Evolutionary conservation across 2,888 invertebrate species (phyloP).

Genomic region (Polylopha cassiicola): DNA sequence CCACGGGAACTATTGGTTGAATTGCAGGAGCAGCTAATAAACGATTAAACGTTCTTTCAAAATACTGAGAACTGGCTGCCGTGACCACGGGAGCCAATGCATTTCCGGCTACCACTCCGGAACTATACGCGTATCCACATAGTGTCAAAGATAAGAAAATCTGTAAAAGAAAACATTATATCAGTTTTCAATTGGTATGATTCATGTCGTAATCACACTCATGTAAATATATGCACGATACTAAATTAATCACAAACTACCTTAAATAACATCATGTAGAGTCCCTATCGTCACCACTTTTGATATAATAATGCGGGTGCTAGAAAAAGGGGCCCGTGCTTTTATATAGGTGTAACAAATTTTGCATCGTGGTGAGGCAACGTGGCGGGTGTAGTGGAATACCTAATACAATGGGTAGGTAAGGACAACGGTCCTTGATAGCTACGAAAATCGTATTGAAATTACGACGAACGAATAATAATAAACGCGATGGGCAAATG

Average conservation of each 20-base stretch:
- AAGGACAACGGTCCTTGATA: constrained; percentile 73
- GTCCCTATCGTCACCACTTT: constrained; percentile 51
- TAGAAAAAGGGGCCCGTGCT: constrained; percentile 65
- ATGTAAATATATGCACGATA: constrained; percentile 12
- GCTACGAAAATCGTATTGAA: constrained; percentile 72
- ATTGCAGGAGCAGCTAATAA: constrained; percentile 48
- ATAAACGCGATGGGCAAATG: constrained; percentile 54
- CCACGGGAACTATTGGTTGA: constrained; percentile 31
- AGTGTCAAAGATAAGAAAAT: constrained; percentile 41
- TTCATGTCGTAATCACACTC: constrained; percentile 3
- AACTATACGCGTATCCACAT: constrained; percentile 46
- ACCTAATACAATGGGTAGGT: constrained; percentile 71
- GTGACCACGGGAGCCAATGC: constrained; percentile 76
- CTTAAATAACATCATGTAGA: constrained; percentile 51
- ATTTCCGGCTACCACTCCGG: constrained; percentile 39
- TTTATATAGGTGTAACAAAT: constrained; percentile 77
- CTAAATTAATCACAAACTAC: constrained; percentile 34
- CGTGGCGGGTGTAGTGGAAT: constrained; percentile 62
- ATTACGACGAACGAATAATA: constrained; percentile 69
- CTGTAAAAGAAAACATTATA: constrained; percentile 40
- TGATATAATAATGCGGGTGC: constrained; percentile 65
- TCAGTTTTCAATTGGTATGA: constrained; percentile 1
- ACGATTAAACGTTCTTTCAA: constrained; percentile 80
- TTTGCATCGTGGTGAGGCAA: constrained; percentile 74
- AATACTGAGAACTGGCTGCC: constrained; percentile 81